Evolutionary conservation across 2,113 vertebrate genomes (phyloP).

Genomic region (Mormoops blainvillei): DNA sequence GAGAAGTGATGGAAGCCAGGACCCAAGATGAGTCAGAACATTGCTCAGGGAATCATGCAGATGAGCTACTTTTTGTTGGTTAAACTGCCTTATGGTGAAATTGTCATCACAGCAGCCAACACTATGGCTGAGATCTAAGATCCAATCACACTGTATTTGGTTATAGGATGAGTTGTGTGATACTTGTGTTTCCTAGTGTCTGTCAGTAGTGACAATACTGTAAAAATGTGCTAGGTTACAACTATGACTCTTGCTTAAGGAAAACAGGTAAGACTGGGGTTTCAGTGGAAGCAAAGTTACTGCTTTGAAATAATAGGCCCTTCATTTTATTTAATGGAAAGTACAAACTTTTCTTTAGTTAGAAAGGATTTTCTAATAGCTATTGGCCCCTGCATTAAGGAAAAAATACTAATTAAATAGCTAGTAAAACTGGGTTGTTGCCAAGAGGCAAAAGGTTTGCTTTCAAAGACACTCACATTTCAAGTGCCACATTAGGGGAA

Average conservation of each 20-base stretch:
- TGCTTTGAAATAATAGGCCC: background rate
- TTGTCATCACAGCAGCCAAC: background rate
- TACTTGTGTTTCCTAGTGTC: background rate
- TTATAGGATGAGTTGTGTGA: background rate
- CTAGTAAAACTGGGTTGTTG: constrained; percentile 1
- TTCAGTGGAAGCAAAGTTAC: background rate
- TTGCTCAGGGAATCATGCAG: background rate
- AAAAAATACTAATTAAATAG: constrained; percentile 27
- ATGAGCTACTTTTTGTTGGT: background rate
- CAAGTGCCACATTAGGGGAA: background rate
- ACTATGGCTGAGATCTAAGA: background rate
- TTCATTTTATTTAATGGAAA: background rate
- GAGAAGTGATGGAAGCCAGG: background rate
- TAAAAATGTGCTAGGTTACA: background rate
- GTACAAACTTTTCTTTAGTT: background rate
- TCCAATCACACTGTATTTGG: background rate
- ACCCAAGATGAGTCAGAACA: background rate
- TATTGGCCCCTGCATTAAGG: background rate
- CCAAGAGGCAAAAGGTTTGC: background rate
- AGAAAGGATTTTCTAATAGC: constrained; percentile 26
- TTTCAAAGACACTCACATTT: background rate
- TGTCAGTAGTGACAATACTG: background rate
- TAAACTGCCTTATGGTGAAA: background rate
- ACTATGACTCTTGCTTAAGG: background rate
- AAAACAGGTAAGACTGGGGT: background rate